phyloP scores from a whole-genome alignment of 2,888 invertebrate genomes.

The Charanyca ferruginea region DNA sequence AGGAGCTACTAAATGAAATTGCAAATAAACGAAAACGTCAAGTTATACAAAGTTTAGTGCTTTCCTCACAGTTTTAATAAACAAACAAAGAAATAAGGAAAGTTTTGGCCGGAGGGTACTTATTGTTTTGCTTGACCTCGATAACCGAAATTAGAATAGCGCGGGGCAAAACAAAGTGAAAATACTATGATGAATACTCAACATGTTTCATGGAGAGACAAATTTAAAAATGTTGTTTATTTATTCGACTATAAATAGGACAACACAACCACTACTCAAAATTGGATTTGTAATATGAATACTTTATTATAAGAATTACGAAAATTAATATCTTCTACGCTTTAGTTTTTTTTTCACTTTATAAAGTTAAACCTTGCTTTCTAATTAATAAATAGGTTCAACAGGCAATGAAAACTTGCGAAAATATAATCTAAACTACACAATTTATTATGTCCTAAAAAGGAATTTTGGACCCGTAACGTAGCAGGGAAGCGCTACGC shows the following conservation, averaged over 20 bases:
- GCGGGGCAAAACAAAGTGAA: slow-evolving; percentile 65
- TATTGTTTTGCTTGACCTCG: slow-evolving; percentile 78
- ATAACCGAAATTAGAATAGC: slow-evolving; percentile 70
- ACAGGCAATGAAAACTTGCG: neutral
- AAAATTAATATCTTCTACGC: neutral
- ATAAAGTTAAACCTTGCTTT: neutral
- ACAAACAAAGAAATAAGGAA: slow-evolving; percentile 82
- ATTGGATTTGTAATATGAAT: neutral
- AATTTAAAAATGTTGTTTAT: slow-evolving; percentile 14
- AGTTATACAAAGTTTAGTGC: slow-evolving; percentile 80
- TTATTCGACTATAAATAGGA: neutral
- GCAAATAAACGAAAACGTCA: slow-evolving; percentile 83
- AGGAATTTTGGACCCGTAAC: neutral
- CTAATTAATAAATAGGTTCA: neutral
- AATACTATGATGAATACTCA: slow-evolving; percentile 52
- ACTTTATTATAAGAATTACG: neutral
- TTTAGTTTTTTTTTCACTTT: neutral
- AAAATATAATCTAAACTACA: neutral
- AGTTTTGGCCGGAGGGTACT: slow-evolving; percentile 73
- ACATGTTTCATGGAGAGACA: slow-evolving; percentile 23
- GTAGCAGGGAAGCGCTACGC: neutral
- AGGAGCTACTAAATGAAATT: slow-evolving; percentile 82
- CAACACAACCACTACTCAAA: neutral
- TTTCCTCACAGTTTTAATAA: slow-evolving; percentile 83
- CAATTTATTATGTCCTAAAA: neutral